Percentiles rank a stretch among this genome's conserved stretches.
These are phyloP conservation scores for Myotis planiceps DNA, from an alignment of 2,797 vertebrate genomes.

Conservation along the genomic window DNA sequence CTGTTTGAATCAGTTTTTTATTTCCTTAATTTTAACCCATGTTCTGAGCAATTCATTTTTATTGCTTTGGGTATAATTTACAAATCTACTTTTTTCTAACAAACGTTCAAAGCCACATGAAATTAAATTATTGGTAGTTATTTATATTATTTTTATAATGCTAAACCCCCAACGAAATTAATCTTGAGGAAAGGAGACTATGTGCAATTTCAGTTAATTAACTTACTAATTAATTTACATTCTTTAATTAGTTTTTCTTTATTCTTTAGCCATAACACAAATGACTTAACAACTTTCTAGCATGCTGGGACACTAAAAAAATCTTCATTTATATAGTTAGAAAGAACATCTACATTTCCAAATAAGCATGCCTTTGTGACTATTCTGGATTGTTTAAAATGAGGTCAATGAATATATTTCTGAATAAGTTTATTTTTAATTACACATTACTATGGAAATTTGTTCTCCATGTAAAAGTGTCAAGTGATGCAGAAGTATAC, in stretches of 20 bases:
- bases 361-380: not conserved
- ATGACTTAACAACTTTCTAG: constrained; percentile 13
- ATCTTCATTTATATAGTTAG: not conserved
- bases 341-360: constrained; percentile 19
- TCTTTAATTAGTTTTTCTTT: not conserved
- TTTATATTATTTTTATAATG: not conserved
- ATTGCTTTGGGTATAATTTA: not conserved
- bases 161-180: not conserved
- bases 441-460: not conserved
- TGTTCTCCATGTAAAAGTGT: not conserved
- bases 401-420: not conserved
- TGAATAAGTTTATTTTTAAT: constrained; percentile 35
- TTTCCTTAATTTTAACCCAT: not conserved
- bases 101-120: not conserved
- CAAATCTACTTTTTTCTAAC: not conserved
- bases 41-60: not conserved
- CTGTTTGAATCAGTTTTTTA: not conserved
- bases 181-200: not conserved
- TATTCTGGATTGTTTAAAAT: constrained; percentile 11
- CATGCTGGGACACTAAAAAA: not conserved
- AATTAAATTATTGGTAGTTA: constrained; percentile 4
- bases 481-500: not conserved
- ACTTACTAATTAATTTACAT: not conserved
- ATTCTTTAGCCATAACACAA: not conserved
- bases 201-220: constrained; percentile 36